These are phyloP conservation scores for Meloidogyne floridensis DNA, from an alignment of 1,140 invertebrate genomes.

Conservation along the genomic window DNA sequence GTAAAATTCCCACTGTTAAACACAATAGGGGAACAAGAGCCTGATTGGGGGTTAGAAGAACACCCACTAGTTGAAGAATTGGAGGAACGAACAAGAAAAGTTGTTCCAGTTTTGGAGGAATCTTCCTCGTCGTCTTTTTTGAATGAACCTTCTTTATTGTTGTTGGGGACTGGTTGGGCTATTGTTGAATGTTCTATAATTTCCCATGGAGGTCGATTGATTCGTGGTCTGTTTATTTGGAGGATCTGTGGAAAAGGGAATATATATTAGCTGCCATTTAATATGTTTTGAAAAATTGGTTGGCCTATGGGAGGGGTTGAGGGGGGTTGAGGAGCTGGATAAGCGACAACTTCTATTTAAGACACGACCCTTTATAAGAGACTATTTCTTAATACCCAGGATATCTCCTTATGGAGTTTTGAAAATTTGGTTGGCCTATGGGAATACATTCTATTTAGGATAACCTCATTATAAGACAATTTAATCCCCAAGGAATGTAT, in stretches of 20 bases:
- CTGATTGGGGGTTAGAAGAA: constrained; percentile 3
- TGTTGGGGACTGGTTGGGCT: neutral
- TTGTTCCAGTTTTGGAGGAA: neutral
- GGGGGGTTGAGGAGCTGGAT: too few species aligned
- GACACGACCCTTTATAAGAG: too few species aligned
- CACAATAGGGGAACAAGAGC: neutral
- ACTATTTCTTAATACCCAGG: too few species aligned
- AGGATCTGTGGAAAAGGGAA: neutral
- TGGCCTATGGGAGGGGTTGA: too few species aligned
- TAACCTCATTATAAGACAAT: too few species aligned
- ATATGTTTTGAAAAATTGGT: too few species aligned
- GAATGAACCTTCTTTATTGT: neutral
- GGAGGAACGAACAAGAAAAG: neutral
- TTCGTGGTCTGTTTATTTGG: constrained; percentile 1
- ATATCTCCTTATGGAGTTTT: too few species aligned
- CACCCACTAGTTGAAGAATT: neutral
- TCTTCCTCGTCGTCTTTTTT: neutral
- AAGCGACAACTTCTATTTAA: too few species aligned
- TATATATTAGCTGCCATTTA: too few species aligned
- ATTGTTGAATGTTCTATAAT: neutral
- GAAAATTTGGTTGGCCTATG: too few species aligned
- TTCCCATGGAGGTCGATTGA: neutral
- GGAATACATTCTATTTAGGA: too few species aligned
- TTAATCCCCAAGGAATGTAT: too few species aligned
- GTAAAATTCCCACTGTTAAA: neutral